Conservation (phyloP, 2,797 vertebrate species). For the Silurus lanzhouensis region DNA sequence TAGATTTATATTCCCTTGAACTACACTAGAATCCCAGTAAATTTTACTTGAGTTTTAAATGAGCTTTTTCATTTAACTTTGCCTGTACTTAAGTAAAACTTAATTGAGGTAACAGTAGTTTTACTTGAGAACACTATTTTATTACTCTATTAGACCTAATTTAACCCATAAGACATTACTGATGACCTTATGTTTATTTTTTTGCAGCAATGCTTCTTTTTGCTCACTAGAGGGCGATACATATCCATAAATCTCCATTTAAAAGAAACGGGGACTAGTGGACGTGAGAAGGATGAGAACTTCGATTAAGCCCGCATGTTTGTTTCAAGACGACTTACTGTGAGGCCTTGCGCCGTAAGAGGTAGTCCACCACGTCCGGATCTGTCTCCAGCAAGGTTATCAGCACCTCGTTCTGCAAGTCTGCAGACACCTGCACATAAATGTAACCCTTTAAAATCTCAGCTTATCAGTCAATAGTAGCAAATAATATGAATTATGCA, state of each 20-base stretch:
- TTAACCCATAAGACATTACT: neutral
- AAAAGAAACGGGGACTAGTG: neutral
- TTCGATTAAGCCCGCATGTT: too few species aligned
- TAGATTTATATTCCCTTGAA: too few species aligned
- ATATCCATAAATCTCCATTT: neutral
- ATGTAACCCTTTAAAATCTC: neutral
- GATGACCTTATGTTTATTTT: neutral
- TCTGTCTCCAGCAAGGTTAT: slow-evolving; percentile 91
- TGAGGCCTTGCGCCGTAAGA: slow-evolving; percentile 92
- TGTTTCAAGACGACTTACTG: slow-evolving; percentile 71
- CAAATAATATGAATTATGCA: neutral
- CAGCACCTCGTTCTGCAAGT: slow-evolving; percentile 95
- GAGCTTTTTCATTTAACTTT: too few species aligned
- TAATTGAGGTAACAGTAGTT: too few species aligned
- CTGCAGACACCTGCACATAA: slow-evolving; percentile 83
- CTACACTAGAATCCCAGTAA: too few species aligned
- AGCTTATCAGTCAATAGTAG: neutral
- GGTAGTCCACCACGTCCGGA: slow-evolving; percentile 93
- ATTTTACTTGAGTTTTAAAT: too few species aligned
- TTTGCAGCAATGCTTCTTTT: neutral
- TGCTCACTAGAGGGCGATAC: slow-evolving; percentile 29
- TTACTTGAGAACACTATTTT: too few species aligned
- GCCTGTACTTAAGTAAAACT: too few species aligned
- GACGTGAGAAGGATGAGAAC: too few species aligned
- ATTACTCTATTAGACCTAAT: neutral